phyloP scores from a whole-genome alignment of 2,888 invertebrate genomes.

The Neuroscelio doddi region DNA sequence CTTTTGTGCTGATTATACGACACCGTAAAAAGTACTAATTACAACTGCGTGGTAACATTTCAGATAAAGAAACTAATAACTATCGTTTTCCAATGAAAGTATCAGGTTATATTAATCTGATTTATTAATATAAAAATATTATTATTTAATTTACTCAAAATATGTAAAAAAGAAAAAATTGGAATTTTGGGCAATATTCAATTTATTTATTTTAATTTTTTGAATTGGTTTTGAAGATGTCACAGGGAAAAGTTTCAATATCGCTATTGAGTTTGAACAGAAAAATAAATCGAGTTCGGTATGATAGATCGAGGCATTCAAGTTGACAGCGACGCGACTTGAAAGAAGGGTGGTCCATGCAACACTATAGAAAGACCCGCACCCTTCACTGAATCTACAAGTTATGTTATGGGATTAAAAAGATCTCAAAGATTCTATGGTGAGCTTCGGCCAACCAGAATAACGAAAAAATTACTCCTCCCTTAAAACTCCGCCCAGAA shows the following conservation, averaged over 20 bases:
- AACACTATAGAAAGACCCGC: constrained; percentile 50
- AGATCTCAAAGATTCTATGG: constrained; percentile 35
- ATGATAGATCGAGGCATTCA: constrained; percentile 69
- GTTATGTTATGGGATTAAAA: constrained; percentile 35
- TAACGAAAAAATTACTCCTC: constrained; percentile 56
- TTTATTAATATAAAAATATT: too few relatives aligned
- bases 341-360: constrained; percentile 58
- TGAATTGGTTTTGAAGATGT: background rate
- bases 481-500: constrained; percentile 53
- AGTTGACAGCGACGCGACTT: constrained; percentile 58
- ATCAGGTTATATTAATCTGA: too few relatives aligned
- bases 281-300: constrained; percentile 67
- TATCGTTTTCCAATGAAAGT: too few relatives aligned
- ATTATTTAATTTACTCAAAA: too few relatives aligned
- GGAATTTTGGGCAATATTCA: too few relatives aligned
- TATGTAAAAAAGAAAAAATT: too few relatives aligned
- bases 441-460: constrained; percentile 62
- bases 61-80: too few relatives aligned
- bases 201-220: background rate
- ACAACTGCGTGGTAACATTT: background rate
- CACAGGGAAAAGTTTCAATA: constrained; percentile 1
- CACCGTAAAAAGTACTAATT: constrained; percentile 35
- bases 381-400: constrained; percentile 44
- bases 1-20: constrained; percentile 36
- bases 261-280: constrained; percentile 29